Evolutionary conservation across 2,113 vertebrate genomes (phyloP).

Genomic region (Canis aureus): DNA sequence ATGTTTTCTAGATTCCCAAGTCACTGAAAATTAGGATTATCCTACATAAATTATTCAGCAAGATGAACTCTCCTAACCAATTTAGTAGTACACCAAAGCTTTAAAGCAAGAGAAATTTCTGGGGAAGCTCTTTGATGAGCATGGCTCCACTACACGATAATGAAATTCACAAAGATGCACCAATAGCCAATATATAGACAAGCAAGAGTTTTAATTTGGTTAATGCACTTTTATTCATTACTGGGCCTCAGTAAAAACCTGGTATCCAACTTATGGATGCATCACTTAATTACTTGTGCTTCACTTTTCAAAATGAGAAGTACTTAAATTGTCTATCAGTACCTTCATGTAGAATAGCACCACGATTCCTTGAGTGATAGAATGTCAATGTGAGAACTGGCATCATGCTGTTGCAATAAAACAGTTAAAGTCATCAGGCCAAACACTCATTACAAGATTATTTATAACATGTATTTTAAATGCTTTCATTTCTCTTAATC

Average conservation of each 20-base stretch:
- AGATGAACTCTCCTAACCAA: constrained; percentile 41
- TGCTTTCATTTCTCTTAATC: constrained; percentile 3
- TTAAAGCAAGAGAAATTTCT: constrained; percentile 73
- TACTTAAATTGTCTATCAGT: constrained; percentile 85
- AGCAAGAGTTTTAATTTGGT: constrained; percentile 85
- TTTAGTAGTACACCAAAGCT: constrained; percentile 63
- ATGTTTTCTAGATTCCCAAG: neutral
- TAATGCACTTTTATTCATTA: constrained; percentile 89
- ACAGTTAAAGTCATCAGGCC: neutral
- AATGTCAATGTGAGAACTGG: constrained; percentile 54
- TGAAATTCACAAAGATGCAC: constrained; percentile 83
- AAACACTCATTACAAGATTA: constrained; percentile 44
- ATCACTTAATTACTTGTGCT: constrained; percentile 87
- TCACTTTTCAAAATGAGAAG: constrained; percentile 85
- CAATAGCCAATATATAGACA: constrained; percentile 81
- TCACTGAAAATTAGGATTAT: neutral
- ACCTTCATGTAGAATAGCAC: constrained; percentile 65
- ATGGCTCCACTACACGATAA: constrained; percentile 65
- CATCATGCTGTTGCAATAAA: neutral
- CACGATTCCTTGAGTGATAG: constrained; percentile 61
- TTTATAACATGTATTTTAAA: constrained; percentile 38
- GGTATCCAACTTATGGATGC: constrained; percentile 84
- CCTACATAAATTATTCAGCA: constrained; percentile 48
- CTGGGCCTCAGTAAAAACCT: constrained; percentile 82
- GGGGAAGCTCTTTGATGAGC: constrained; percentile 80